Evolutionary conservation across 2,113 vertebrate genomes (phyloP).

Genomic region (Muntiacus reevesi): DNA sequence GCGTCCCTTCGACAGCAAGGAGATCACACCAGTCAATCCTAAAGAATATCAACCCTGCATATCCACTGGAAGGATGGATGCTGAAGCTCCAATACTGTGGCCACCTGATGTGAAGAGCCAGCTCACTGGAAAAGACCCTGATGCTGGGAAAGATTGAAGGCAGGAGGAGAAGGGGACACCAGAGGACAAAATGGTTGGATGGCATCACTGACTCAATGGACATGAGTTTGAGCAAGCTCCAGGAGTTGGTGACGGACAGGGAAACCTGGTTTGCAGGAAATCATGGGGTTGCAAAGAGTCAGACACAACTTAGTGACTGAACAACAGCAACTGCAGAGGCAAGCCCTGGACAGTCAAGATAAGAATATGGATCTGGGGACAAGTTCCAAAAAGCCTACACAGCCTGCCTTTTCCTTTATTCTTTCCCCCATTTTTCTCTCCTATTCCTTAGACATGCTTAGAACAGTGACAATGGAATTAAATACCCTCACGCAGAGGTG

Average conservation of each 20-base stretch:
- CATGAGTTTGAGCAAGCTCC: background rate
- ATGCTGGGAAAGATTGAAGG: background rate
- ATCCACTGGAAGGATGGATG: background rate
- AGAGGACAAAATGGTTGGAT: background rate
- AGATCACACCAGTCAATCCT: background rate
- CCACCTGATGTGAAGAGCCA: background rate
- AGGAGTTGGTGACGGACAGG: background rate
- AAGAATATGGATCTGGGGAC: background rate
- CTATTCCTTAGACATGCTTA: background rate
- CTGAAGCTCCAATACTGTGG: background rate
- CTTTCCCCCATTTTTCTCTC: fast-evolving
- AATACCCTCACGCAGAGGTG: fast-evolving
- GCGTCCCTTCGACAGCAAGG: background rate
- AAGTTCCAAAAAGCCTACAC: background rate
- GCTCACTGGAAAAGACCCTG: background rate
- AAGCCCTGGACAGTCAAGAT: background rate
- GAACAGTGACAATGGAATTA: background rate
- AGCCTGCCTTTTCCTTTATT: background rate
- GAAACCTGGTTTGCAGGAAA: background rate
- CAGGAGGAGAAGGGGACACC: background rate
- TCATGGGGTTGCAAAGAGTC: background rate
- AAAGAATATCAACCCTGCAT: background rate
- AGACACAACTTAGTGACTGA: background rate
- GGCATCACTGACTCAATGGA: background rate
- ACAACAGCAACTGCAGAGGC: background rate